A percentile compares a stretch with the other conserved stretches of the same genome.
Evolutionary conservation across 2,888 invertebrate genomes (phyloP).

Genomic region (Malthinus flaveolus): DNA sequence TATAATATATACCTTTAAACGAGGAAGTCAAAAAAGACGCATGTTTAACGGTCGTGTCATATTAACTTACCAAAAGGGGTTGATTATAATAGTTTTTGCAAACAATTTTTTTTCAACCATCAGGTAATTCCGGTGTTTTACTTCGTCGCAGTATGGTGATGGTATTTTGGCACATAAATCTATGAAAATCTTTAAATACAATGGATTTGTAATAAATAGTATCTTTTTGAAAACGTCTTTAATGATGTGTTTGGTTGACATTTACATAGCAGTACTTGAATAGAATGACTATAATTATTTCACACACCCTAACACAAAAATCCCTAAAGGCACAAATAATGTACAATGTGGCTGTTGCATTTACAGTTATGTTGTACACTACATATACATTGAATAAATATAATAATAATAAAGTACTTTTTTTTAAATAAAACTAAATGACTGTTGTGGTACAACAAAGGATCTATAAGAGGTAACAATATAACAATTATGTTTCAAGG

Average conservation of each 20-base stretch:
- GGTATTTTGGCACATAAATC: too few species aligned
- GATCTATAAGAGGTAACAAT: not conserved
- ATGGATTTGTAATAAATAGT: too few species aligned
- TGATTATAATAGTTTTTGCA: not conserved
- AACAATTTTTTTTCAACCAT: too few species aligned
- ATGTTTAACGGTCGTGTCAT: constrained; percentile 20
- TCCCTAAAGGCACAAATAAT: constrained; percentile 1
- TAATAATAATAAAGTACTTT: too few species aligned
- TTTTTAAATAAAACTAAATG: not conserved
- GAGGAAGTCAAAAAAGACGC: constrained; percentile 15
- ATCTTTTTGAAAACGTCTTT: too few species aligned
- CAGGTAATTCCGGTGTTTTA: too few species aligned
- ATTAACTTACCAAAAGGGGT: constrained; percentile 3
- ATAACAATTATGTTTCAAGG: constrained; percentile 16
- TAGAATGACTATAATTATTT: constrained; percentile 14
- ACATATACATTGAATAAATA: not conserved
- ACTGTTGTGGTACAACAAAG: constrained; percentile 2
- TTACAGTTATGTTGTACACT: constrained; percentile 1
- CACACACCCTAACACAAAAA: constrained; percentile 1
- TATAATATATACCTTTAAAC: not conserved
- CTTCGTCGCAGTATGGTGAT: too few species aligned
- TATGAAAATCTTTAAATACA: too few species aligned
- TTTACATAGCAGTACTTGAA: constrained; percentile 1
- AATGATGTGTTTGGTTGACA: not conserved
- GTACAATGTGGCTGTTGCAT: not conserved